These are phyloP conservation scores for Planococcus citri DNA, from an alignment of 1,140 invertebrate species.

Conservation along the genomic window DNA sequence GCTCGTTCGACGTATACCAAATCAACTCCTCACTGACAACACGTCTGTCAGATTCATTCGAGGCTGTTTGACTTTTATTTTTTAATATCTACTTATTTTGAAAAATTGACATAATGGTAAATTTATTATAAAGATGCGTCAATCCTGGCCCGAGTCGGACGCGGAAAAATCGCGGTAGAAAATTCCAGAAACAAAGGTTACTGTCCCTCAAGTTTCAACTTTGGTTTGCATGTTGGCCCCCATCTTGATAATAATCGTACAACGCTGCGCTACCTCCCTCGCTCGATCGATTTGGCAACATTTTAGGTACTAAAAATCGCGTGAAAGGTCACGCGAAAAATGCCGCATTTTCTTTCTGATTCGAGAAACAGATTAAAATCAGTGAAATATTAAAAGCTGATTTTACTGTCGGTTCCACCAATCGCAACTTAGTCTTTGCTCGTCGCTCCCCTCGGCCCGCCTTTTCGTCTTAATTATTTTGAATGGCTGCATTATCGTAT, in stretches of 20 bases:
- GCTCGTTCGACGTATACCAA: too few relatives aligned
- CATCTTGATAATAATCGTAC: conserved; percentile 12
- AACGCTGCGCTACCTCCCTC: neutral
- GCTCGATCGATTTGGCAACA: conserved; percentile 13
- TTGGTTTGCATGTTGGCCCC: neutral
- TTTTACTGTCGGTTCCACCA: conserved; percentile 11
- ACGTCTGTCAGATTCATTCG: neutral
- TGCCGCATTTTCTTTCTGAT: conserved; percentile 17
- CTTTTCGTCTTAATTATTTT: conserved; percentile 1
- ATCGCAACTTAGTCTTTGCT: neutral
- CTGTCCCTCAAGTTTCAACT: conserved; percentile 11
- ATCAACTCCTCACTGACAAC: neutral
- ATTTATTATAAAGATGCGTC: neutral
- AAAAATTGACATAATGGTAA: neutral
- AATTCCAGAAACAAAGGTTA: conserved; percentile 10
- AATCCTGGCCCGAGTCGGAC: neutral
- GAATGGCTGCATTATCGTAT: neutral
- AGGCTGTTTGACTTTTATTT: neutral
- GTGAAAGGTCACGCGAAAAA: conserved; percentile 15
- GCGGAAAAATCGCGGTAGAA: neutral
- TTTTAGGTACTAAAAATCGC: conserved; percentile 3
- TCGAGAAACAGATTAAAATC: conserved; percentile 10
- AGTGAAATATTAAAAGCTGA: conserved; percentile 13
- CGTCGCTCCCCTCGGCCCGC: neutral
- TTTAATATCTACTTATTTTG: too few relatives aligned